Base-by-base conservation (phyloP, 2,797 vertebrate species). In the Pangasius djambal region DNA sequence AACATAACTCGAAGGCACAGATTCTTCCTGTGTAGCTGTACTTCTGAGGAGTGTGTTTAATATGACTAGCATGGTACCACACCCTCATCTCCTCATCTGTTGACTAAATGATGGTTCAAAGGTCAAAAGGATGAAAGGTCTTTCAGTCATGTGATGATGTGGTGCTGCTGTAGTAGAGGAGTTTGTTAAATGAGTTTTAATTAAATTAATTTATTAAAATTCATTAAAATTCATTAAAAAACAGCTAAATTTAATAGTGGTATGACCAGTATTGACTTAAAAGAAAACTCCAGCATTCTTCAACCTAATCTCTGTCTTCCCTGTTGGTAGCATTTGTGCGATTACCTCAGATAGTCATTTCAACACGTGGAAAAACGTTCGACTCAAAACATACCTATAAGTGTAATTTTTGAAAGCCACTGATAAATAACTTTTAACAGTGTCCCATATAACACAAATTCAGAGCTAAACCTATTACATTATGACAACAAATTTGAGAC, bases 111-210 rank as follows among this genome's bases (percentile, higher is more conserved):
- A 86, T 83, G 57, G 61, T 89, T 89, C 89, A 91, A 81, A 91
- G 86, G 83, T 87, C 67, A 61, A 84, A 85, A 89, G 8, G 92
- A 88, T 92, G 55, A 92, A 89, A 91, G 90, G 88, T 94, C 90
- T 89, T 89, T 74, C n/a, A 84, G 89, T 94, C 83, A 89, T 89
- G 88, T 90, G 92, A 55, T 55, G 31, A 57, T 55, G 4, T 28
- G 69, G 70, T 77, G 74, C 52, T 84, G 74, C 57, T 50, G 50
- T 70, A 79, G 63, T 48, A 40, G 70, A 88, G 34, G 48, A 70
- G 28, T 57, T 72, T 81, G 31, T 57, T 22, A 12, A 82, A 25
- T 40, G 34, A 59, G 20, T 82, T 48, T 48, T 48, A 48, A 48
- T 48, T 48, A 9, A 48, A 48, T 8, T 8, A 48, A 8, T 48